Evolutionary conservation across 2,888 invertebrate species (phyloP).

Genomic region (Poecilobothrus nobilitatus): DNA sequence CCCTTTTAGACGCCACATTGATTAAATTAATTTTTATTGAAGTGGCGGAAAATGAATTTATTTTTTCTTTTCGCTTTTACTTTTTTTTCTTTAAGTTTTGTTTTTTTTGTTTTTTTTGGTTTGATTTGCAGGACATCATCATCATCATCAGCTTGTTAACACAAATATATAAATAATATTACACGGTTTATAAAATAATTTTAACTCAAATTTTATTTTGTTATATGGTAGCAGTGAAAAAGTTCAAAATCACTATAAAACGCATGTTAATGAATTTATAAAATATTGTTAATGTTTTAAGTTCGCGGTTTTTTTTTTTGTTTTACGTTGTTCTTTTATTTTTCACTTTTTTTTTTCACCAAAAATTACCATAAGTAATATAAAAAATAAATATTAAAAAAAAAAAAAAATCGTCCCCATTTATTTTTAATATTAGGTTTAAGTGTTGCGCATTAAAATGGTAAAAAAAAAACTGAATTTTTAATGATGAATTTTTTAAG

Average conservation of each 20-base stretch:
- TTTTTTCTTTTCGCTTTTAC: too few species aligned
- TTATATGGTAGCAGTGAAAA: neutral
- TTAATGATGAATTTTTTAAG: neutral
- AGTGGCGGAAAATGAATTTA: too few species aligned
- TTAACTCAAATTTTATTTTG: neutral
- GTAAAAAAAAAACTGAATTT: neutral
- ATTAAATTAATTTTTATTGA: too few species aligned
- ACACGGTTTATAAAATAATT: neutral
- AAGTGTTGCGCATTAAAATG: neutral
- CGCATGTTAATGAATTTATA: neutral
- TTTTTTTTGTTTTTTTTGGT: too few species aligned
- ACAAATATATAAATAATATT: too few species aligned
- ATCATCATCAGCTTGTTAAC: too few species aligned
- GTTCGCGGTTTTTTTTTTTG: neutral
- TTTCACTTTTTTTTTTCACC: neutral
- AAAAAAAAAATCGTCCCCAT: neutral
- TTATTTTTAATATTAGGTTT: neutral
- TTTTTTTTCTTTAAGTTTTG: too few species aligned
- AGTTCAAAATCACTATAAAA: too few species aligned
- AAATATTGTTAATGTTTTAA: neutral
- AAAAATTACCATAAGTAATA: constrained; percentile 2
- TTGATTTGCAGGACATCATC: too few species aligned
- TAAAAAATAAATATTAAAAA: neutral
- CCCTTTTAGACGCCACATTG: neutral
- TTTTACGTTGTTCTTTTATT: neutral